These are phyloP conservation scores for Coelopa frigida DNA, from an alignment of 1,140 invertebrate species.

Conservation along the genomic window DNA sequence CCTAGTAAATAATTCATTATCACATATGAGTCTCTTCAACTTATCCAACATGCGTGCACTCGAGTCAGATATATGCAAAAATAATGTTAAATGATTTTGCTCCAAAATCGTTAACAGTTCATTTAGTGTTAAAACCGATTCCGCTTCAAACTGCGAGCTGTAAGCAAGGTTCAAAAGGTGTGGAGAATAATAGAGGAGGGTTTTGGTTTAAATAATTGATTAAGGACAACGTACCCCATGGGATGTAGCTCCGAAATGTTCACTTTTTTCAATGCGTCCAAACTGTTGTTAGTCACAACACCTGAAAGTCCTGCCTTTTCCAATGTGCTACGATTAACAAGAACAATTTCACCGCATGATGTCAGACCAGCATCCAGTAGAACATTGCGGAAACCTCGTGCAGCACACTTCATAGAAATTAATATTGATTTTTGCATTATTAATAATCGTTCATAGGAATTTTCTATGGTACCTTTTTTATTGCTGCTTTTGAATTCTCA, in stretches of 20 bases:
- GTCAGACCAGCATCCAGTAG: slow-evolving; percentile 37
- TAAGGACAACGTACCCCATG: slow-evolving; percentile 26
- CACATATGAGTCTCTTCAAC: slow-evolving; percentile 28
- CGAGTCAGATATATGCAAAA: slow-evolving; percentile 34
- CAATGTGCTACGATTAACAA: slow-evolving; percentile 32
- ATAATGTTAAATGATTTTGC: slow-evolving; percentile 22
- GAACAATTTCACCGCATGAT: slow-evolving; percentile 36
- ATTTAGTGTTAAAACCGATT: slow-evolving; percentile 29
- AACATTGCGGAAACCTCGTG: slow-evolving; percentile 38
- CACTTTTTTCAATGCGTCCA: slow-evolving; percentile 32
- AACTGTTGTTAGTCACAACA: slow-evolving; percentile 20
- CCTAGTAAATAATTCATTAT: slow-evolving; percentile 26
- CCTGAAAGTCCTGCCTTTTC: slow-evolving; percentile 23
- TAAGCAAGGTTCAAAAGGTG: slow-evolving; percentile 3
- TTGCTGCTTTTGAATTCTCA: slow-evolving; percentile 39
- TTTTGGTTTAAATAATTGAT: not conserved
- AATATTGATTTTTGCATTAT: not conserved
- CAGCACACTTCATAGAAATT: slow-evolving; percentile 24
- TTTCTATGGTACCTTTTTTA: slow-evolving; percentile 29
- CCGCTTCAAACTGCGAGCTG: slow-evolving; percentile 34
- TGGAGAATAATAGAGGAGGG: slow-evolving; percentile 2
- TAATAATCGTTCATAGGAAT: not conserved
- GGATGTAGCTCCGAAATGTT: slow-evolving; percentile 40
- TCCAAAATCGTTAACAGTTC: slow-evolving; percentile 31
- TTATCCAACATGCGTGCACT: slow-evolving; percentile 33